phyloP scores from a whole-genome alignment of 1,140 invertebrate genomes.

The Heliconius himera region DNA sequence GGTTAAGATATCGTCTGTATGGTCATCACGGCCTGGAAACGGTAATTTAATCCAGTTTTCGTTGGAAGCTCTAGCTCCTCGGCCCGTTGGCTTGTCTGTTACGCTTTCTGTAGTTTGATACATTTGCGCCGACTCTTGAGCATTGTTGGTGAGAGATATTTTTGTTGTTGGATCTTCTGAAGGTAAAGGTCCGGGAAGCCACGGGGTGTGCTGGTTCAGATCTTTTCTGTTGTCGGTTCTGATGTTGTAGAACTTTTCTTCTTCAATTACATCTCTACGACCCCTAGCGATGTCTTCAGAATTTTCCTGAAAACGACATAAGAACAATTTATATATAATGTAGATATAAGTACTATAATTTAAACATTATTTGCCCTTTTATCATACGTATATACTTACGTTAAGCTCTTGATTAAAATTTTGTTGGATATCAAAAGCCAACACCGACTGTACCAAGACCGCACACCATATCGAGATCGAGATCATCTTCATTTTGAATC shows the following conservation, averaged over 20 bases:
- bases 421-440: slow-evolving; percentile 48
- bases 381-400: slow-evolving; percentile 39
- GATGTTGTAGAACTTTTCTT: slow-evolving; percentile 74
- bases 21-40: slow-evolving; percentile 60
- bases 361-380: background rate
- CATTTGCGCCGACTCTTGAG: slow-evolving; percentile 53
- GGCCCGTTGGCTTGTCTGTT: slow-evolving; percentile 74
- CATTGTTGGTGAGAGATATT: slow-evolving; percentile 64
- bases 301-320: slow-evolving; percentile 25
- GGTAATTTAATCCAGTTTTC: slow-evolving; percentile 81
- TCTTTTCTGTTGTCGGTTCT: slow-evolving; percentile 55
- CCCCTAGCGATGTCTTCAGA: slow-evolving; percentile 51
- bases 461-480: slow-evolving; percentile 41
- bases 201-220: slow-evolving; percentile 59
- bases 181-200: slow-evolving; percentile 68
- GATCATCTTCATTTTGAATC: slow-evolving; percentile 45
- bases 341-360: background rate
- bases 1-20: slow-evolving; percentile 63
- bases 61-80: slow-evolving; percentile 76
- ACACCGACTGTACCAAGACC: slow-evolving; percentile 30
- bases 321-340: background rate
- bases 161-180: slow-evolving; percentile 68
- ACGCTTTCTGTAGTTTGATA: slow-evolving; percentile 73
- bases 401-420: slow-evolving; percentile 44
- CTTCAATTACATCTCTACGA: slow-evolving; percentile 74